Evolutionary conservation across 1,140 invertebrate species (phyloP), one percentile per base, ranked within the genome.

Genomic region (Drepana arcuata): DNA sequence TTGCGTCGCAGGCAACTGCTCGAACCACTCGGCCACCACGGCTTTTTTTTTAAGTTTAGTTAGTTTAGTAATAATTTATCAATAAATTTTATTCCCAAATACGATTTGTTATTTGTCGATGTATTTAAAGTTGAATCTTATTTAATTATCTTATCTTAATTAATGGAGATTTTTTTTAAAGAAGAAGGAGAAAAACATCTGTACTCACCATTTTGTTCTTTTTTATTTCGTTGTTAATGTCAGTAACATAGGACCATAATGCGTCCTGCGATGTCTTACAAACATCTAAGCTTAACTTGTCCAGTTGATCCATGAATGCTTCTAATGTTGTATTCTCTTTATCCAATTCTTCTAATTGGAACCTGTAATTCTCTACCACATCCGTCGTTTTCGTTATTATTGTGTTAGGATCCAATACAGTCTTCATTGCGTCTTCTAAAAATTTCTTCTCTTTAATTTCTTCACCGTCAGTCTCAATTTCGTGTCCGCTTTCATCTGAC

Each of bases 241-340:
- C 71, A 3, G 65, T 74, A 5, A 82, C 72, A 14, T 78, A 82
- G 2, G 65, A 60, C 78, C 78, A 82, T 12, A 82, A 37, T 1
- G 74, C 65, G 33, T 71, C 56, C 34, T 77, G 73, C 7, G 78
- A 79, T 28, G 60, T 70, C 58, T 75, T 75, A 36, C 77, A 82
- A n/a, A 77, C 56, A 43, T 82, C 68, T 33, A 77, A 59, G 57
- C 66, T 79, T 27, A 82, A 42, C 34, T 68, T 70, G 49, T 81
- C 77, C 71, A 81, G 77, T 50, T 68, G 62, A 3, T 71, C 56
- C 58, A 81, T 71, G 52, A 79, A 81, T 0, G 38, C 29, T 29
- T 78, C 64, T 7, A 82, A 24, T 2, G 63, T 73, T 10, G 48
- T 50, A 46, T 78, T 79, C 25, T 51, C 65, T 38, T 69, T 68